These are phyloP conservation scores for Thysanoteuthis rhombus DNA, from an alignment of 2,888 invertebrate species.

Conservation along the genomic window DNA sequence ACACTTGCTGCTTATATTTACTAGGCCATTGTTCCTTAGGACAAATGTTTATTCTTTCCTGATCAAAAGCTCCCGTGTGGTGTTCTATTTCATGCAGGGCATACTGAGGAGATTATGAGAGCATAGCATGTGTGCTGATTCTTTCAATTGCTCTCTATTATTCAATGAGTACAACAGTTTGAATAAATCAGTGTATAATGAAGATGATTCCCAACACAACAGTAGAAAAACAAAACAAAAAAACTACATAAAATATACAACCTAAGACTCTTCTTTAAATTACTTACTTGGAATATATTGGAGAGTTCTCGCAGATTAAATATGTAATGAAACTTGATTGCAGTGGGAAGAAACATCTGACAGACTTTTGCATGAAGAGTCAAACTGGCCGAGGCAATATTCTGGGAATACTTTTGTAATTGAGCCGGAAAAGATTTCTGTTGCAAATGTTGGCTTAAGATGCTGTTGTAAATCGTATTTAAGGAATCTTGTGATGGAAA, in stretches of 20 bases:
- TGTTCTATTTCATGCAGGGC: no score
- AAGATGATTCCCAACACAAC: no score
- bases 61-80: no score
- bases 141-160: no score
- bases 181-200: no score
- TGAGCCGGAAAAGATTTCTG: constrained; percentile 81
- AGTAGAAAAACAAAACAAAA: no score
- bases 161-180: no score
- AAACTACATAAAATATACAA: not conserved
- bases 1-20: no score
- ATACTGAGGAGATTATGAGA: no score
- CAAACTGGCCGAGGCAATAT: constrained; percentile 84
- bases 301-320: constrained; percentile 95
- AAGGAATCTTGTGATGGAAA: constrained; percentile 86
- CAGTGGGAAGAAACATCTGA: constrained; percentile 91
- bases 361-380: constrained; percentile 86
- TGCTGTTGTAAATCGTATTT: constrained; percentile 87
- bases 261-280: not conserved
- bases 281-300: constrained; percentile 87
- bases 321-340: constrained; percentile 95
- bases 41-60: no score
- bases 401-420: constrained; percentile 77
- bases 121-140: no score
- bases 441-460: constrained; percentile 74
- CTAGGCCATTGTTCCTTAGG: no score